Evolutionary conservation across 2,113 vertebrate genomes (phyloP).

Genomic region (Dipodomys spectabilis): DNA sequence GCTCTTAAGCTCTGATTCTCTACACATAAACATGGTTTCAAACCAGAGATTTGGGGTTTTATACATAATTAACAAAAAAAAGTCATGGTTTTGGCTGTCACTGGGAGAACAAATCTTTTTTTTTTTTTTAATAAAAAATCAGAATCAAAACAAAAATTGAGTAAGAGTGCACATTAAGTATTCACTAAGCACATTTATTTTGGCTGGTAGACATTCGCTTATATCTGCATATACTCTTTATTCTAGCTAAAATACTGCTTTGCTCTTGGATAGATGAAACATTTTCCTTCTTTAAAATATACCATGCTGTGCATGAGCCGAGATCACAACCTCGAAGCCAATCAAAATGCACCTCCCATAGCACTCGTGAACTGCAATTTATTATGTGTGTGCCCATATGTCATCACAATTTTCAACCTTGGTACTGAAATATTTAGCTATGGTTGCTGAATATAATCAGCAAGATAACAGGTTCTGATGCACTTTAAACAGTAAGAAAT

Average conservation of each 20-base stretch:
- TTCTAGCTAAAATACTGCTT: conserved; percentile 16
- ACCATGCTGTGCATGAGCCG: conserved; percentile 15
- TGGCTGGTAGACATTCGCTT: background rate
- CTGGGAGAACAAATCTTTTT: background rate
- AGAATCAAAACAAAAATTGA: background rate
- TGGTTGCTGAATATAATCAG: conserved; percentile 65
- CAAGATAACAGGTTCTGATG: conserved; percentile 58
- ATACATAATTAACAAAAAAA: conserved; percentile 12
- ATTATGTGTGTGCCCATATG: conserved; percentile 43
- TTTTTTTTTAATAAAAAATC: too few relatives aligned
- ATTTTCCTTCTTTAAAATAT: conserved; percentile 53
- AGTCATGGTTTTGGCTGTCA: background rate
- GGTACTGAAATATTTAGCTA: conserved; percentile 60
- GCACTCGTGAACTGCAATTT: conserved; percentile 62
- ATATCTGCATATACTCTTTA: background rate
- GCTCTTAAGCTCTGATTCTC: background rate
- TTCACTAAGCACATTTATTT: conserved; percentile 11
- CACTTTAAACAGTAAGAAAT: conserved; percentile 61
- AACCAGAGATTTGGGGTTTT: background rate
- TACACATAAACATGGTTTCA: too few relatives aligned
- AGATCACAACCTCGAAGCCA: conserved; percentile 41
- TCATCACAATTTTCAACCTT: conserved; percentile 74
- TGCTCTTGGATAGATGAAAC: conserved; percentile 12
- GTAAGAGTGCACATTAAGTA: background rate
- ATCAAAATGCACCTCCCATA: background rate